phyloP scores from a whole-genome alignment of 1,140 invertebrate genomes.

The Parapsyche elsis region DNA sequence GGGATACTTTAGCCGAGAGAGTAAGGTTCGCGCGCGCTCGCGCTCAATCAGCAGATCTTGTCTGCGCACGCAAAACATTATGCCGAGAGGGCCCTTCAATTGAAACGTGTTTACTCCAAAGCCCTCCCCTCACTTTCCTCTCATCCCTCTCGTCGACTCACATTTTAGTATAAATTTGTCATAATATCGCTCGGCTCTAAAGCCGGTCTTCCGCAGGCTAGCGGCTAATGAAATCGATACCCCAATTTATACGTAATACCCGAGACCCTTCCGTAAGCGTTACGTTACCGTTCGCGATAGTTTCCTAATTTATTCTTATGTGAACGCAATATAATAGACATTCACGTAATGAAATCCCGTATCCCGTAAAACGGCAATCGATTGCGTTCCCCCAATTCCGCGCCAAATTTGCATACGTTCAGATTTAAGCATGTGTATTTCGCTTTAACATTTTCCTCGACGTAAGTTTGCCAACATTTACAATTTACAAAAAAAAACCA shows the following conservation, averaged over 20 bases:
- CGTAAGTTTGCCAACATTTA: no score
- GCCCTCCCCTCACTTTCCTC: not conserved
- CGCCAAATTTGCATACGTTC: not conserved
- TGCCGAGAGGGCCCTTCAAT: slow-evolving; percentile 33
- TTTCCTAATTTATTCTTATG: slow-evolving; percentile 16
- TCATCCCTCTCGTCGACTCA: slow-evolving; percentile 4
- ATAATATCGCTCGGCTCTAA: slow-evolving; percentile 1
- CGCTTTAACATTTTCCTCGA: no score
- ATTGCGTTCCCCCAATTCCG: not conserved
- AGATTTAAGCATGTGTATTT: no score
- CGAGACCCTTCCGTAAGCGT: not conserved
- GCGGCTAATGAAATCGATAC: slow-evolving; percentile 21
- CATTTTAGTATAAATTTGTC: slow-evolving; percentile 41
- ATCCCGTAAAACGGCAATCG: not conserved
- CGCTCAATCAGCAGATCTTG: slow-evolving; percentile 8
- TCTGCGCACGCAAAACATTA: slow-evolving; percentile 32
- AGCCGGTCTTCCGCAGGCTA: no score
- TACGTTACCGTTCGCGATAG: not conserved
- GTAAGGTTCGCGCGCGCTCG: not conserved
- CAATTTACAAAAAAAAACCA: no score
- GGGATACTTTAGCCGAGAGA: not conserved
- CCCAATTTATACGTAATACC: slow-evolving; percentile 15
- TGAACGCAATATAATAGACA: not conserved
- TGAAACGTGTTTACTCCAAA: slow-evolving; percentile 35
- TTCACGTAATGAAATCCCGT: not conserved